These are phyloP conservation scores for Tortrix viridana DNA, from an alignment of 2,888 invertebrate genomes.

Conservation along the genomic window DNA sequence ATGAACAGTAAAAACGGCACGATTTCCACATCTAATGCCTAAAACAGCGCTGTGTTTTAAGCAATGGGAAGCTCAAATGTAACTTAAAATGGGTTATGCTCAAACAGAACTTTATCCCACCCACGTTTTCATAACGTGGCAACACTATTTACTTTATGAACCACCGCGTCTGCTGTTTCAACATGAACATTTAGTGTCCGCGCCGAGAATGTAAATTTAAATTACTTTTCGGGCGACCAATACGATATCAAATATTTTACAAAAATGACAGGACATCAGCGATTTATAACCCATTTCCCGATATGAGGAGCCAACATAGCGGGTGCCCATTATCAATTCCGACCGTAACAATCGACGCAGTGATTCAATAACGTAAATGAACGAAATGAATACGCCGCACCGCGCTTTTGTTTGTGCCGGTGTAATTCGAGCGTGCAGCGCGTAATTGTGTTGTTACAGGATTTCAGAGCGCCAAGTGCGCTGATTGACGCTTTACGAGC, in stretches of 20 bases:
- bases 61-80: neutral
- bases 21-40: conserved; percentile 21
- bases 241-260: conserved; percentile 59
- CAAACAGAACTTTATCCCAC: neutral
- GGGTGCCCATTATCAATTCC: conserved; percentile 62
- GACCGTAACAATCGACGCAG: conserved; percentile 59
- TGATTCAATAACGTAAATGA: conserved; percentile 68
- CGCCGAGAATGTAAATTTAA: conserved; percentile 30
- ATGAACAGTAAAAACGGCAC: conserved; percentile 43
- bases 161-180: conserved; percentile 2
- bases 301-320: conserved; percentile 58
- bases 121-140: too few species aligned
- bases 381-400: conserved; percentile 59
- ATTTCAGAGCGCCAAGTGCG: conserved; percentile 45
- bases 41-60: neutral
- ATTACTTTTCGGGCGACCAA: conserved; percentile 44
- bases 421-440: conserved; percentile 46
- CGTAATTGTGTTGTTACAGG: conserved; percentile 52
- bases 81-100: too few species aligned
- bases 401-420: conserved; percentile 49
- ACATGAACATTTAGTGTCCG: conserved; percentile 24
- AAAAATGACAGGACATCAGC: conserved; percentile 57
- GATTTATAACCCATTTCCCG: conserved; percentile 72
- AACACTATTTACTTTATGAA: too few species aligned
- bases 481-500: conserved; percentile 64